Conservation (phyloP, 1,140 invertebrate genomes). For the Pseudomyrmex flavicornis region DNA sequence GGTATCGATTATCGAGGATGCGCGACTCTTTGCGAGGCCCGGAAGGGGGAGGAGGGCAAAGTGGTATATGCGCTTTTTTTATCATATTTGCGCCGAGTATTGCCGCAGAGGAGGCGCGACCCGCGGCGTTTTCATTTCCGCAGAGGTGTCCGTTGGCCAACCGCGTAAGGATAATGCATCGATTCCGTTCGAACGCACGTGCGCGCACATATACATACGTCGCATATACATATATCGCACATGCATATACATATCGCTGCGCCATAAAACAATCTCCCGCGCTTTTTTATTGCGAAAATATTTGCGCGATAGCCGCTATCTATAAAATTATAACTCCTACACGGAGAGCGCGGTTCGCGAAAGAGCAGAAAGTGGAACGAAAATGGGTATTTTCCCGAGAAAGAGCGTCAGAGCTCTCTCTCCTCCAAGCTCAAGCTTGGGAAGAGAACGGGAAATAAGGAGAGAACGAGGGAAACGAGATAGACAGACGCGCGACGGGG, state of each 20-base stretch:
- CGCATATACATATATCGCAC: not conserved
- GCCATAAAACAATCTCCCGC: constrained; percentile 62
- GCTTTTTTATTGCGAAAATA: constrained; percentile 69
- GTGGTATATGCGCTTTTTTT: constrained; percentile 50
- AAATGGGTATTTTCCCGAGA: constrained; percentile 54
- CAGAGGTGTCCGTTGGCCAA: constrained; percentile 47
- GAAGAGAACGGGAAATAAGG: constrained; percentile 62
- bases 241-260: not conserved
- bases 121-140: constrained; percentile 69
- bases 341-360: constrained; percentile 11
- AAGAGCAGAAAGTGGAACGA: constrained; percentile 55
- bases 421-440: not conserved
- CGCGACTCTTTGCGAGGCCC: constrained; percentile 25
- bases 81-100: constrained; percentile 22
- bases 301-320: constrained; percentile 30
- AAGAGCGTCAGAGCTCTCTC: constrained; percentile 53
- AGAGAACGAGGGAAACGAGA: constrained; percentile 61
- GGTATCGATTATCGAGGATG: constrained; percentile 62
- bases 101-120: constrained; percentile 1
- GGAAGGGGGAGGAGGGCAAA: constrained; percentile 9
- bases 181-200: constrained; percentile 47
- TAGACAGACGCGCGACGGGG: constrained; percentile 54
- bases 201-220: not conserved
- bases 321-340: constrained; percentile 63
- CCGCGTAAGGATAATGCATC: constrained; percentile 66